Conservation (phyloP, 2,797 vertebrate species). For the Neomorphus geoffroyi region DNA sequence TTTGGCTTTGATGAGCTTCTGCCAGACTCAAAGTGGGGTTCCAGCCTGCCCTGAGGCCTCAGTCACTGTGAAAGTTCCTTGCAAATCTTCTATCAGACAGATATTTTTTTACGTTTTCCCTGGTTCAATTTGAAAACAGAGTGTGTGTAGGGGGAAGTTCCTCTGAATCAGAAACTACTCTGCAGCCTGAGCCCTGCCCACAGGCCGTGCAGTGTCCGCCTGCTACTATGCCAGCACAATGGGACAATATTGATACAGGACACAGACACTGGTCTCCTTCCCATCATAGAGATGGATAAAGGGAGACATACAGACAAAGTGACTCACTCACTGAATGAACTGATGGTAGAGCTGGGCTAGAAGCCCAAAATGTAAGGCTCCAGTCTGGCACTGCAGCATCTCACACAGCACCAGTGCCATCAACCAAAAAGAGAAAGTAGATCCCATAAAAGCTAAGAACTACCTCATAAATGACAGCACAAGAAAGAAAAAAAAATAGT, state of each 20-base stretch:
- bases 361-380: background rate
- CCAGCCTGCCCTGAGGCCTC: background rate
- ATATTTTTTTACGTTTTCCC: background rate
- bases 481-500: background rate
- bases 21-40: background rate
- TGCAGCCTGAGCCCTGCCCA: background rate
- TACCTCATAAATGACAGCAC: background rate
- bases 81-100: background rate
- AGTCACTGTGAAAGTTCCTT: background rate
- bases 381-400: background rate
- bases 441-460: background rate
- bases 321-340: background rate
- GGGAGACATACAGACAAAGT: background rate
- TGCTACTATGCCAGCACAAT: background rate
- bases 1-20: background rate
- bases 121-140: background rate
- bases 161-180: background rate
- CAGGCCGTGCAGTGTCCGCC: background rate
- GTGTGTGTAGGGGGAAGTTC: background rate
- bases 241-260: background rate
- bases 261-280: background rate
- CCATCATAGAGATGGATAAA: background rate
- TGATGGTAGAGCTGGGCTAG: background rate
- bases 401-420: background rate
- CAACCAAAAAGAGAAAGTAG: background rate